Evolutionary conservation across 2,797 vertebrate species (phyloP).

Genomic region (Carduelis carduelis): DNA sequence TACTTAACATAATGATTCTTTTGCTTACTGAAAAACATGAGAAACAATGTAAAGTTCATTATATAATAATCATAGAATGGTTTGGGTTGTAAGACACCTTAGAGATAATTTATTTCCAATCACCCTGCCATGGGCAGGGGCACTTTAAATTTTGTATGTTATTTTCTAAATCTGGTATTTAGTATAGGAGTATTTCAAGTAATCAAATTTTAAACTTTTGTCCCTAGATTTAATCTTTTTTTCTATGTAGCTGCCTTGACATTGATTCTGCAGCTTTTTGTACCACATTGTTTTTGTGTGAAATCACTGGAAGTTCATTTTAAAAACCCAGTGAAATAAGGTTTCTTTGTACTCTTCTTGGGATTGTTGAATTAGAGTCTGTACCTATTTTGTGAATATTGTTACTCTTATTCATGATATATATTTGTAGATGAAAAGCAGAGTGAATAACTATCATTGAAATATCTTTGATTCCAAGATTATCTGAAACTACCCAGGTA

Average conservation of each 20-base stretch:
- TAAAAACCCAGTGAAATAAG: background rate
- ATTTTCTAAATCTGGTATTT: background rate
- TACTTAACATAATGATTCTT: background rate
- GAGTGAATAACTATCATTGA: background rate
- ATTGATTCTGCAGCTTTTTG: background rate
- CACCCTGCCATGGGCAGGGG: background rate
- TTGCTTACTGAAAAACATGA: background rate
- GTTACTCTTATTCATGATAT: background rate
- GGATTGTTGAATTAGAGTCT: background rate
- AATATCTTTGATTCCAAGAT: background rate
- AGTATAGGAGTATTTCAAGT: background rate
- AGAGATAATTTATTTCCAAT: background rate
- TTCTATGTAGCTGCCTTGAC: background rate
- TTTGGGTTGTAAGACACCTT: background rate
- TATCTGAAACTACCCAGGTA: background rate
- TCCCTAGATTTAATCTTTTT: background rate
- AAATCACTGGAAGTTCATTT: background rate
- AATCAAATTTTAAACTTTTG: background rate
- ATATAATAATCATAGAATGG: background rate
- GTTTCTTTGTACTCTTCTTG: background rate
- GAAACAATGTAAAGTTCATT: background rate
- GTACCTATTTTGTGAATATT: background rate
- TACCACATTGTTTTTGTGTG: background rate
- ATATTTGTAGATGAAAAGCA: background rate
- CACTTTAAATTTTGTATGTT: background rate